These are phyloP conservation scores for Pseudolycoriella hygida DNA, from an alignment of 2,888 invertebrate species.

Conservation along the genomic window DNA sequence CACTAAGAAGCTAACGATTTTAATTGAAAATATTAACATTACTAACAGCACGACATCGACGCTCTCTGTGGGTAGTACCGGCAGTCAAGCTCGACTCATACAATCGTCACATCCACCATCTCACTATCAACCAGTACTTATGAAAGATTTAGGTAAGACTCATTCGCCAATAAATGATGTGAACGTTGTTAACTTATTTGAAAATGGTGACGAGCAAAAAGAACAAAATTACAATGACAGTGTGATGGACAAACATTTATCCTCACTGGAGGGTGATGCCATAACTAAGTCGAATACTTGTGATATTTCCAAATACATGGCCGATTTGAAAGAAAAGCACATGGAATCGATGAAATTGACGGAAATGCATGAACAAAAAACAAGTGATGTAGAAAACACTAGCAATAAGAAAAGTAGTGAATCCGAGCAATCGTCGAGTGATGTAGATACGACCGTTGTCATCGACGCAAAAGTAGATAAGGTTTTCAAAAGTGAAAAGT, in stretches of 20 bases:
- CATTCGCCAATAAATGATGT: conserved; percentile 27
- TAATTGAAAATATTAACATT: neutral
- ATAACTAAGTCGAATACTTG: conserved; percentile 20
- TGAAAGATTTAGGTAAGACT: conserved; percentile 76
- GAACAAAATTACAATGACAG: conserved; percentile 22
- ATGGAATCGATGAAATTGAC: conserved; percentile 18
- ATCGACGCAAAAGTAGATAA: conserved; percentile 29
- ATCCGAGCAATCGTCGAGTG: neutral
- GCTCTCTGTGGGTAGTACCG: conserved; percentile 82
- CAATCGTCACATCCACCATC: conserved; percentile 88
- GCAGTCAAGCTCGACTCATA: conserved; percentile 81
- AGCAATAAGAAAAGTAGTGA: neutral
- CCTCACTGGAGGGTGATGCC: conserved; percentile 27
- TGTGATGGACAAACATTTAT: conserved; percentile 28
- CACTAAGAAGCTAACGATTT: neutral
- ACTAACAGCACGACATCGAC: conserved; percentile 72
- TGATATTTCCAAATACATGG: conserved; percentile 29
- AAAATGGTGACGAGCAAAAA: conserved; percentile 16
- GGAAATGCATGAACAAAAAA: neutral
- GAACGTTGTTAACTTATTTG: conserved; percentile 27
- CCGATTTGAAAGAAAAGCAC: conserved; percentile 26
- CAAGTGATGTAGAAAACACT: neutral
- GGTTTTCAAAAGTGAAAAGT: conserved; percentile 19
- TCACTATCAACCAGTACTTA: conserved; percentile 74
- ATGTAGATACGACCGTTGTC: conserved; percentile 13